Base-by-base conservation (phyloP, 2,888 invertebrate species). In the Hypsopygia costalis region DNA sequence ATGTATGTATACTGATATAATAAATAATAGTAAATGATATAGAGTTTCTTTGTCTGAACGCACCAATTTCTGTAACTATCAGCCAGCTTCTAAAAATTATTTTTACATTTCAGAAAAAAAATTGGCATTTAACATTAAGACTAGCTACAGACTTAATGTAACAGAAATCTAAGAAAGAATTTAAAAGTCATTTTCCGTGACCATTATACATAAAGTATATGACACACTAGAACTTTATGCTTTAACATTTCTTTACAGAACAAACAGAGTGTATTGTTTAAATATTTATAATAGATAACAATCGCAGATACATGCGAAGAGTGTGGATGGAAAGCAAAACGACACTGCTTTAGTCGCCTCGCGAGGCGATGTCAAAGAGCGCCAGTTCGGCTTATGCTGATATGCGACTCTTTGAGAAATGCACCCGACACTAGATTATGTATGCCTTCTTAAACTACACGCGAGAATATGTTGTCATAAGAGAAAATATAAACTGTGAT, bases 331-430 rank as follows among this genome's bases (percentile, higher is more conserved):
- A 69, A 73, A 70, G 62, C 57, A 70, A 72, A 74, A 76, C 62
- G 66, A 71, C 72, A 72, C 68, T 55, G 55, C 58, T 69, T 70
- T 62, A 64, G 58, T 60, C 62, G 54, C 54, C 49, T 54, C 49
- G 49, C 45, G 16, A 58, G 51, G 51, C 58, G 57, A 59, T 64
- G 60, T 75, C 77, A 79, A 78, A 78, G 73, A 68, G 63, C 58
- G 60, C 55, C 49, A 58, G 55, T 65, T 66, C 63, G 54, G 69
- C 66, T 70, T 73, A 74, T 76, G 70, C 62, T 72, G 72, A 73
- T 73, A 64, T 61, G 40, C 16, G 44, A 68, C 62, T 70, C 75
- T 79, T 76, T 76, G 76, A 71, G 60, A 65, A 69, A 74, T 61
- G 70, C 62, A 68, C 59, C 59, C 58, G 53, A 52, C 40, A 56